Base-by-base conservation (phyloP, 2,888 invertebrate genomes). In the Epiblema foenella region DNA sequence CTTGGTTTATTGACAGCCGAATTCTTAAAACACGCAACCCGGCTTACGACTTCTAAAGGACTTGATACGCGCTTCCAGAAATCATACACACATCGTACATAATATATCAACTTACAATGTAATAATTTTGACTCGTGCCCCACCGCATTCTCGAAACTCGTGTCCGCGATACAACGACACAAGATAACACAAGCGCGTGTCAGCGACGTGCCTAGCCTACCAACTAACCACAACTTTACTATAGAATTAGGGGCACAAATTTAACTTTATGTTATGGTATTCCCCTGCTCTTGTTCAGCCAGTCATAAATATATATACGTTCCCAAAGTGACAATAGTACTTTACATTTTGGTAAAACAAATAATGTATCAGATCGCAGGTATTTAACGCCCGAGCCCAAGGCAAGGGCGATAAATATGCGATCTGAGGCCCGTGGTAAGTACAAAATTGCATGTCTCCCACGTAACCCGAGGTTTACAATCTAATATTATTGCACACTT, bases 171-270 rank as follows among this genome's bases (percentile, higher is more conserved):
- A 33, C 9, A 33, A 51, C 63, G 63, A 51, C 37, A 63, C 63
- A 63, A 63, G 63, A 63, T 63, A 63, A 52, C 62, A 24, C 62
- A n/a, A 29, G 63, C 63, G 37, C 63, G 63, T 63, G 63, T 46
- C 46, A 9, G 46, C 3, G 33, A 63, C 63, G 63, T 63, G 63
- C 18, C 15, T 33, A 1, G 63, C 18, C 12, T 63, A 20, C 51
- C 33, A 33, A 60, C 20, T 20, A 54, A 54, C 15, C 52, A 11
- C 46, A 46, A 46, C 17, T 42, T 46, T 29, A 46, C 46, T 46
- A 24, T 20, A 20, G 42, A 59, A 24, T 59, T 59, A 59, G 42
- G 59, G 15, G n/a, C 46, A 59, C 20, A n/a, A 37, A 59, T 59
- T 59, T 20, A 20, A 42, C 59, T 59, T 59, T 42, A 20, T 24